Evolutionary conservation across 2,797 vertebrate genomes (phyloP), one percentile per base, ranked within the genome.

Genomic region (Microtus agrestis): DNA sequence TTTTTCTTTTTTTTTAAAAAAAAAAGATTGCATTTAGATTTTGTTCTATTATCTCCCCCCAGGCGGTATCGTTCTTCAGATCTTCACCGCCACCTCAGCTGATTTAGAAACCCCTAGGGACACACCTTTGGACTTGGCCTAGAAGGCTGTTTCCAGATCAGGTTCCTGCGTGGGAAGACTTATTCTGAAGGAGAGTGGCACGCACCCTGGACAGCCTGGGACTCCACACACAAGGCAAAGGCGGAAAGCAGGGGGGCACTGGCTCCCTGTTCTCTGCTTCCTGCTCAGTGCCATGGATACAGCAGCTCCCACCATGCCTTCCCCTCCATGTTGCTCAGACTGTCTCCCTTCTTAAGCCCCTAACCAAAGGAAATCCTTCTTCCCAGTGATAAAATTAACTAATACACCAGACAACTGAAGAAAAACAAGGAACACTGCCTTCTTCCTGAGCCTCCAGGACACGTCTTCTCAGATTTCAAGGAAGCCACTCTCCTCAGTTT

Each of bases 331-430:
- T 17, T 31, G 40, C 25, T 11, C 56, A 59, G 21, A 23, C 71
- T n/a, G 54, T 61, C 40, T 76, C 71, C 71, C 29, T 71, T 74
- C 69, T 43, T 76, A 61, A 46, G 56, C 11, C 29, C 19, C 1
- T 19, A 76, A 56, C 29, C 87, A 34, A 61, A 88, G 87, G 51
- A 76, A 46, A 88, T 61, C 54, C 54, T 88, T 59, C 25, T 40
- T 88, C 27, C 51, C 71, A 59, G 40, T 74, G 86, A 87, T 56
- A 74, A 87, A 74, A 56, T 73, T 74, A 95, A 85, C 65, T 34
- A 69, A 37, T 71, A 37, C 91, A 94, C 46, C 84, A 91, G 69
- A 94, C 51, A 91, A 95, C 14, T 43, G 17, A 87, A 21, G 56
- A 82, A 23, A 46, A 93, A 87, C 13, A 92, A 25, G 1, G 21